Evolutionary conservation across 2,888 invertebrate genomes (phyloP), one percentile per base, ranked within the genome.

Genomic region (Athalia circularis): DNA sequence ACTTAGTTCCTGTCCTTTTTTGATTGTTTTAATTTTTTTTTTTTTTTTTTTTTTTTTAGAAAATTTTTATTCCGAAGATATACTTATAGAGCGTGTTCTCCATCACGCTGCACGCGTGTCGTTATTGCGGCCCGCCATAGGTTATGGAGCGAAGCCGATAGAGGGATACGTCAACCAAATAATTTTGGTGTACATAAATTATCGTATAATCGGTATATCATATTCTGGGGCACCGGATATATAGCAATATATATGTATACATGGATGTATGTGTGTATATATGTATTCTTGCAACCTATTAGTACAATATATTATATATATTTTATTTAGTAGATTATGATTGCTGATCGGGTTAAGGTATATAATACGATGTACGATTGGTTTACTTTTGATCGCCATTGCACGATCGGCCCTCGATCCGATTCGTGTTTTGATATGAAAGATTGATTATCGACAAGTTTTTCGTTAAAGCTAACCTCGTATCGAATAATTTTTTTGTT

Each of bases 381-480:
- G 48, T 48, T n/a, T 13, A n/a, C 3, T 29, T 68, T 50, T 29
- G 13, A 68, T 11, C 45, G 13, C 45, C 47, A 47, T 57, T 47
- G 45, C 15, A 9, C 43, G 13, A 29, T 9, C 68, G 68, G 68
- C 29, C 52, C 8, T 54, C 54, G 9, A n/a, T 54, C 64, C 29
- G 64, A 54, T 7, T 9, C 59, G 57, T 72, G 59, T 59, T 59
- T 4, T 59, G 72, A 72, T 59, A 57, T n/a, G 13, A 13, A 59
- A 72, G 59, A 72, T 72, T 72, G 72, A 72, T 72, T 57, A 72
- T 72, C 59, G 72, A 72, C 72, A 72, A 72, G 47, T 72, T 72
- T 72, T 59, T 72, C 47, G 15, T 45, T 45, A 29, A 29, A 29
- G 29, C 29, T 29, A 29, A 29, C 13, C 29, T 43, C 45, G 13